These are phyloP conservation scores for Euzetes globulus DNA, from an alignment of 2,888 invertebrate species.

Conservation along the genomic window DNA sequence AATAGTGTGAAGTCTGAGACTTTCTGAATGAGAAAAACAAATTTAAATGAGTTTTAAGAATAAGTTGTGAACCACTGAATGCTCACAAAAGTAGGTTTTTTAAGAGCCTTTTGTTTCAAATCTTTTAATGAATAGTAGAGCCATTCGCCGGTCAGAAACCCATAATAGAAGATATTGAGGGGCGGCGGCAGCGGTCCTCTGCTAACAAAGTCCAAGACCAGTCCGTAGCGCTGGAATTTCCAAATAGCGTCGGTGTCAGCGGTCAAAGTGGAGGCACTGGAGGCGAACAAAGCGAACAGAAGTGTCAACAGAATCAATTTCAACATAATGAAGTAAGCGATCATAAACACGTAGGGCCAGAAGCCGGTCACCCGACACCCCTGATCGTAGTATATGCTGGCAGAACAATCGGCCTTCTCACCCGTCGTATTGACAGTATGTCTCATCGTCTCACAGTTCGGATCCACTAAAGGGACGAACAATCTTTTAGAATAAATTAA, in stretches of 20 bases:
- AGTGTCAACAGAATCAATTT: conserved; percentile 47
- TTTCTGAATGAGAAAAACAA: neutral
- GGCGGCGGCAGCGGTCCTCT: conserved; percentile 47
- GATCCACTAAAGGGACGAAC: neutral
- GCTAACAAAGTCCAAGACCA: conserved; percentile 46
- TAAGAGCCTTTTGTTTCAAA: too few species aligned
- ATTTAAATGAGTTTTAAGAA: neutral
- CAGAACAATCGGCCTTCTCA: neutral
- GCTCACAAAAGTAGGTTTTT: neutral
- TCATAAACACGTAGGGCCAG: conserved; percentile 42
- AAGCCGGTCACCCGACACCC: conserved; percentile 41
- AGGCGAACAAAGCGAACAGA: conserved; percentile 47
- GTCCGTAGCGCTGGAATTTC: conserved; percentile 47
- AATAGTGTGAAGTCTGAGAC: neutral
- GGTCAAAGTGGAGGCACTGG: conserved; percentile 41
- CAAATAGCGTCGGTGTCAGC: conserved; percentile 46
- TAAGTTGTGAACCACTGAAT: too few species aligned
- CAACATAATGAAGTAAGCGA: conserved; percentile 44
- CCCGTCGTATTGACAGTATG: neutral
- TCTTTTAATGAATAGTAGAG: neutral
- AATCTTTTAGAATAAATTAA: neutral
- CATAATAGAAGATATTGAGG: conserved; percentile 44
- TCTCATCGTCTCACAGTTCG: neutral
- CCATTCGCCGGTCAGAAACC: conserved; percentile 36
- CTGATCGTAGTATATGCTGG: neutral